These are phyloP conservation scores for Thysanoteuthis rhombus DNA, from an alignment of 2,888 invertebrate species.

Conservation along the genomic window DNA sequence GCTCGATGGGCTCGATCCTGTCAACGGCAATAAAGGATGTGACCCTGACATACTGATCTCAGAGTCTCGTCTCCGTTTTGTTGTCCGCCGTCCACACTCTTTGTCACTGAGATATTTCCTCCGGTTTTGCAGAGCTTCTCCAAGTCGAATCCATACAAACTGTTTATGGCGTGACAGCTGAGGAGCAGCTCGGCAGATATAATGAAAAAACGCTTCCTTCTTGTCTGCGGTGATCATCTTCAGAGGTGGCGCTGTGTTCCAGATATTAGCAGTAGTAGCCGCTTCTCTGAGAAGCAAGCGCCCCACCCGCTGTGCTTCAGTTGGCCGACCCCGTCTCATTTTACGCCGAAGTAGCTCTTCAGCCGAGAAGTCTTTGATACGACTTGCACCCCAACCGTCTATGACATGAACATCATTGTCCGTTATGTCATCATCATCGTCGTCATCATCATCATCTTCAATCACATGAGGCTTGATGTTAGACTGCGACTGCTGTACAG, in stretches of 20 bases:
- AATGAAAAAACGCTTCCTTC: constrained; percentile 37
- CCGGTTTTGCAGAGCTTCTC: constrained; percentile 43
- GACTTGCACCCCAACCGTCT: constrained; percentile 22
- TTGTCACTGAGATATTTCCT: constrained; percentile 44
- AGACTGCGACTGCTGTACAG: neutral
- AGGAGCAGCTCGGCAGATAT: constrained; percentile 39
- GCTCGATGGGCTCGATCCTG: neutral
- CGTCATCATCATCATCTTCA: neutral
- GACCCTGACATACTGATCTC: neutral
- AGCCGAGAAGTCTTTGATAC: constrained; percentile 36
- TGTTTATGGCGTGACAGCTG: constrained; percentile 38
- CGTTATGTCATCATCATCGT: neutral
- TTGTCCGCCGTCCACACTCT: constrained; percentile 38
- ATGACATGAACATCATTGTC: neutral
- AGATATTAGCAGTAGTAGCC: constrained; percentile 40
- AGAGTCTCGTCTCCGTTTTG: constrained; percentile 23
- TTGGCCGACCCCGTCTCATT: constrained; percentile 39
- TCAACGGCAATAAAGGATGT: neutral
- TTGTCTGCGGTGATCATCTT: constrained; percentile 39
- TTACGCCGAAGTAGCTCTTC: constrained; percentile 41
- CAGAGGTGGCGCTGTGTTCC: constrained; percentile 42
- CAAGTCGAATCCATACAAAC: constrained; percentile 39
- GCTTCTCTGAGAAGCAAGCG: constrained; percentile 42
- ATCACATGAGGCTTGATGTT: neutral
- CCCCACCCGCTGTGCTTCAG: constrained; percentile 41